A percentile compares a stretch with the other conserved stretches of the same genome.
phyloP scores from a whole-genome alignment of 2,113 vertebrate genomes.

The Drymodes brunneopygia region DNA sequence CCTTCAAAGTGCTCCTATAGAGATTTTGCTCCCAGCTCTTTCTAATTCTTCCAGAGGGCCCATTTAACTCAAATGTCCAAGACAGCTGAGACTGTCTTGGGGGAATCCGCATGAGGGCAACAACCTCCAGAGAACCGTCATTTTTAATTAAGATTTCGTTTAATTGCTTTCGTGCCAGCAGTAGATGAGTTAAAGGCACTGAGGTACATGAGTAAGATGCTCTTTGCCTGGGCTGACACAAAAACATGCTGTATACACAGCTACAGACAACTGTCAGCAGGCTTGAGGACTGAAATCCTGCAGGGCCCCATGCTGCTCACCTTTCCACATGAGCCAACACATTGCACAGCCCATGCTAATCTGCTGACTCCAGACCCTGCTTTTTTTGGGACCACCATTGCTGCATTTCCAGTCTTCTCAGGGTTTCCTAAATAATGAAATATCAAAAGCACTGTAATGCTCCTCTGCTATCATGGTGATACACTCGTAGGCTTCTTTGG shows the following conservation, averaged over 20 bases:
- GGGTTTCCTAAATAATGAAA: background rate
- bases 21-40: background rate
- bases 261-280: background rate
- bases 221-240: background rate
- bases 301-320: background rate
- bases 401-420: background rate
- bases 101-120: background rate
- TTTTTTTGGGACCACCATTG: fast-evolving
- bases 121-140: background rate
- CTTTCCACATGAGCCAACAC: background rate
- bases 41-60: background rate
- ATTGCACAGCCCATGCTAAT: fast-evolving
- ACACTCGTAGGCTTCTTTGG: background rate
- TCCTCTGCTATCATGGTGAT: background rate
- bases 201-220: background rate
- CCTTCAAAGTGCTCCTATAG: background rate
- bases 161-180: background rate
- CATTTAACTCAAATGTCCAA: background rate
- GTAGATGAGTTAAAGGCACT: background rate
- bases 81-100: background rate
- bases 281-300: background rate
- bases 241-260: background rate
- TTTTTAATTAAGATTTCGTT: background rate
- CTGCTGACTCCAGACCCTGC: background rate
- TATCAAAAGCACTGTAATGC: background rate